Evolutionary conservation across 1,140 invertebrate genomes (phyloP), one percentile per base, ranked within the genome.

Genomic region (Spodoptera frugiperda): DNA sequence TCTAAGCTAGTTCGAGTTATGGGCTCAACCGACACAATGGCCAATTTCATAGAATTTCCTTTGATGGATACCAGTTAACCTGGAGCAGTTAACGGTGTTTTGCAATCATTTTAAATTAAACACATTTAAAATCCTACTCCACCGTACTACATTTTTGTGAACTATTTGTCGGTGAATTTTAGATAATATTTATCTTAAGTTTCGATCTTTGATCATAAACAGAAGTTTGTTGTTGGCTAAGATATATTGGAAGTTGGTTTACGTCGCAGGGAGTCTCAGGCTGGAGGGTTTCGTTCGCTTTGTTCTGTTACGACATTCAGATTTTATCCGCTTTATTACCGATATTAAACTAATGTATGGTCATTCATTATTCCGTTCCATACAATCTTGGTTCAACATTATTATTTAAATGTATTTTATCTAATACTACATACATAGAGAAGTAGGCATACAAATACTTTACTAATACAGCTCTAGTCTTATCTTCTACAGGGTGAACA

Each of bases 21-120:
- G 89, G 87, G 86, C 87, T 89, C 86, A 83, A 61, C 80, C 78
- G 82, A 86, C 84, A 92, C 90, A 93, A 93, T 92, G 86, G 91
- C 86, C 88, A 93, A 93, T 93, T 92, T 93, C 91, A 86, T 67
- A 78, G 81, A 86, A 87, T 79, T 85, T 82, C 68, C 84, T 84
- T 78, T 84, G 85, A 85, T 81, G 84, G 83, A 86, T 86, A 82
- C 73, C 53, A 81, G 79, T 83, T 79, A 83, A 74, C 49, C 57
- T 75, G 82, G 71, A 81, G 77, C 72, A 80, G 75, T 82, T 84
- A 84, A 79, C 77, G 78, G 75, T 49, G 33, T 80, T 80, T 79
- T 68, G 53, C 70, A 80, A 82, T 78, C 70, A 71, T 77, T 84
- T 81, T 81, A 80, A 78, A 77, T 63, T 65, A 65, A 65, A 75